Evolutionary conservation across 2,888 invertebrate species (phyloP).

Genomic region (Encarsia formosa): DNA sequence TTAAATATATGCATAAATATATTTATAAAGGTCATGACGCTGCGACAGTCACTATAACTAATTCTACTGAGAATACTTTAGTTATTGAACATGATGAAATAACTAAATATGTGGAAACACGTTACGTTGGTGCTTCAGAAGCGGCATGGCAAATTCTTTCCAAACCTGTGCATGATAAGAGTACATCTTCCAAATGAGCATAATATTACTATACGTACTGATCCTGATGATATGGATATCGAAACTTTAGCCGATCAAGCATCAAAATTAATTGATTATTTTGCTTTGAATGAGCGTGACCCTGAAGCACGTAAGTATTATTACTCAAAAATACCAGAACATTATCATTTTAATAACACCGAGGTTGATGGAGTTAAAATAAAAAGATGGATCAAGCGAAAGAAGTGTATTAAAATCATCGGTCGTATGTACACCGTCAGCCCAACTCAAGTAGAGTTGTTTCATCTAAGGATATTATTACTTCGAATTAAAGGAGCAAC

Average conservation of each 20-base stretch:
- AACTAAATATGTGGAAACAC: not conserved
- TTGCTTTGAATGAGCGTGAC: not conserved
- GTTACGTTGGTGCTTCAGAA: not conserved
- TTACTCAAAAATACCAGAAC: no score
- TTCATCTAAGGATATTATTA: slow-evolving; percentile 29
- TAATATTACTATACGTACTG: not conserved
- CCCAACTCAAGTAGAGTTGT: slow-evolving; percentile 5
- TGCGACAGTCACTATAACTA: not conserved
- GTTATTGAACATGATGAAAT: slow-evolving; percentile 24
- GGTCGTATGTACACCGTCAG: slow-evolving; percentile 4
- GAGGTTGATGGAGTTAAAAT: not conserved
- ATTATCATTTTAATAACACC: no score
- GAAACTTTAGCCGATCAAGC: not conserved
- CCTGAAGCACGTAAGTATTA: no score
- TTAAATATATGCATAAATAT: slow-evolving; percentile 38
- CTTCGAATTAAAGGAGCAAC: slow-evolving; percentile 33
- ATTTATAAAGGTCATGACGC: slow-evolving; percentile 34
- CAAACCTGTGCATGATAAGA: no score
- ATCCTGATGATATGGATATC: not conserved
- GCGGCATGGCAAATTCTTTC: not conserved
- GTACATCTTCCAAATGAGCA: no score
- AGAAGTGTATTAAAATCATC: not conserved
- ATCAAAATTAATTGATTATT: slow-evolving; percentile 9
- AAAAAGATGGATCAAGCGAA: not conserved
- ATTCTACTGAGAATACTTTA: slow-evolving; percentile 20